Percentiles rank a stretch among this genome's conserved stretches.
phyloP scores from a whole-genome alignment of 2,113 vertebrate species.

The Rhea americana region DNA sequence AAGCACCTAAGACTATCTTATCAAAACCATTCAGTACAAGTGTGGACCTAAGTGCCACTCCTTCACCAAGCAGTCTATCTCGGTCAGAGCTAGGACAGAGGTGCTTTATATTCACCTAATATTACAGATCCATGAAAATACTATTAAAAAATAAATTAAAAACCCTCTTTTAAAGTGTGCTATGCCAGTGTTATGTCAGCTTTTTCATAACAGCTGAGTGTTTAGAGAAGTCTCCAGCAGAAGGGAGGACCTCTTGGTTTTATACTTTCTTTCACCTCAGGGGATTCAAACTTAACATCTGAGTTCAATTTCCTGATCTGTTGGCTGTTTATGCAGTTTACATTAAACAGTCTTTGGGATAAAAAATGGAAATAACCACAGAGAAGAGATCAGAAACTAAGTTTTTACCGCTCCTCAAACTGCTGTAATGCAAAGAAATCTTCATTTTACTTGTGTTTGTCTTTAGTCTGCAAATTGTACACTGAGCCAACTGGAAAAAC shows the following conservation, averaged over 20 bases:
- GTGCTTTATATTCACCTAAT: background rate
- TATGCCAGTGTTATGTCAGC: background rate
- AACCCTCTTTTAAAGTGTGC: background rate
- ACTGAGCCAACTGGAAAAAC: background rate
- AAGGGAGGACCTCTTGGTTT: background rate
- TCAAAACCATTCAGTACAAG: background rate
- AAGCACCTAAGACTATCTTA: background rate
- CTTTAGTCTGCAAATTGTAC: background rate
- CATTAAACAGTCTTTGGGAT: background rate
- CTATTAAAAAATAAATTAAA: background rate
- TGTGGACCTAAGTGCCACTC: background rate
- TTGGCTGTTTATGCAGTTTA: slow-evolving; percentile 23
- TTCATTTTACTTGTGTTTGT: background rate
- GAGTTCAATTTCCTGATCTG: slow-evolving; percentile 49
- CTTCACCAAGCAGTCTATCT: background rate
- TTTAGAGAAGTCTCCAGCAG: background rate
- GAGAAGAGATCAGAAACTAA: background rate
- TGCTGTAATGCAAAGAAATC: background rate
- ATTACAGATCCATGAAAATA: background rate
- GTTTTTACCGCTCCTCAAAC: background rate
- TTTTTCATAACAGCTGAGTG: background rate
- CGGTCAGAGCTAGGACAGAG: background rate
- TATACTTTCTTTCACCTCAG: background rate
- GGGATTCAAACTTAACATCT: slow-evolving; percentile 21
- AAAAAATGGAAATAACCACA: background rate